phyloP scores from a whole-genome alignment of 2,113 vertebrate species.

The Amphiprion percula region DNA sequence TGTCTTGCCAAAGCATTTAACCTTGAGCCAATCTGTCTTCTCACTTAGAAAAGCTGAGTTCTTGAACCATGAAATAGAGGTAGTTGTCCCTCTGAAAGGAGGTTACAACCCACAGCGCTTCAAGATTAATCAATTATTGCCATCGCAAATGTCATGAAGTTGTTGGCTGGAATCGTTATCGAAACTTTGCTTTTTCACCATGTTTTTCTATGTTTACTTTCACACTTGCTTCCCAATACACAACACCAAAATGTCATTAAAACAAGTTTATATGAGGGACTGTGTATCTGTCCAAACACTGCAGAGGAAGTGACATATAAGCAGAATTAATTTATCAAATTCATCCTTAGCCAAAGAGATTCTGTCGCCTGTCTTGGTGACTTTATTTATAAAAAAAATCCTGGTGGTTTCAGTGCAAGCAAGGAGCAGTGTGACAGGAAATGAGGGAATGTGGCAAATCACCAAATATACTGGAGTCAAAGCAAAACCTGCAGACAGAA shows the following conservation, averaged over 20 bases:
- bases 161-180: conserved; percentile 19
- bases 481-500: conserved; percentile 36
- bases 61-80: conserved; percentile 82
- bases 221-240: not conserved
- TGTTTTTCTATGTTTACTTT: conserved; percentile 7
- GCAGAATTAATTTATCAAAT: conserved; percentile 27
- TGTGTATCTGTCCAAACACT: no score
- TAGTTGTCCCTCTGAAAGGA: conserved; percentile 68
- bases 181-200: conserved; percentile 18
- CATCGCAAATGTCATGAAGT: conserved; percentile 54
- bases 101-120: conserved; percentile 65
- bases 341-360: conserved; percentile 16
- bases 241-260: no score
- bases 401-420: conserved; percentile 10
- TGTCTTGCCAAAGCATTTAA: conserved; percentile 77
- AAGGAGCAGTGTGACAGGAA: conserved; percentile 7
- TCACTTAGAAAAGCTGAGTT: conserved; percentile 72
- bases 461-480: conserved; percentile 30
- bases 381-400: conserved; percentile 16
- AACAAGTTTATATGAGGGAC: no score
- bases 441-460: conserved; percentile 5
- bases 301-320: not conserved
- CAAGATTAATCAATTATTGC: conserved; percentile 70
- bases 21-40: conserved; percentile 80
- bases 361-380: conserved; percentile 20